Conservation (phyloP, 2,888 invertebrate genomes). For the Glaucopsyche alexis region DNA sequence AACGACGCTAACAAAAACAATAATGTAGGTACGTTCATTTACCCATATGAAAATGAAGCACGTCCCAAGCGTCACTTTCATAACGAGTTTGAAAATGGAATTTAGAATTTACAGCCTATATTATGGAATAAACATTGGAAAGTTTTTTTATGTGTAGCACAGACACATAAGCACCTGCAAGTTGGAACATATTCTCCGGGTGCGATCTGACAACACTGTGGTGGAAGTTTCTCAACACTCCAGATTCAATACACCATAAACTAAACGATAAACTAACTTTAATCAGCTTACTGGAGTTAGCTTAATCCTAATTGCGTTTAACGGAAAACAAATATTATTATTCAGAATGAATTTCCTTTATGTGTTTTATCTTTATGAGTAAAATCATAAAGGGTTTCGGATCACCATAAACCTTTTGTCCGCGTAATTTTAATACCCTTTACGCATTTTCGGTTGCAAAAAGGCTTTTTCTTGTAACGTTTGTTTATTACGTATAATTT, state of each 20-base stretch:
- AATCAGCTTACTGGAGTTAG: conserved; percentile 25
- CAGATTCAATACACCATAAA: conserved; percentile 17
- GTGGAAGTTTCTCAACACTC: not conserved
- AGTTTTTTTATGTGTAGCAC: not conserved
- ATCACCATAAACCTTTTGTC: conserved; percentile 15
- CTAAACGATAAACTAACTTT: conserved; percentile 23
- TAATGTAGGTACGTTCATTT: conserved; percentile 1
- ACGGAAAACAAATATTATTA: conserved; percentile 2
- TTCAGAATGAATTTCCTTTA: conserved; percentile 1
- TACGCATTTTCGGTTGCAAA: not conserved
- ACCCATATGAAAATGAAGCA: conserved; percentile 23
- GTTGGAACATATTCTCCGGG: not conserved
- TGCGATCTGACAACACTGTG: not conserved
- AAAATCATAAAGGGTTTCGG: conserved; percentile 8
- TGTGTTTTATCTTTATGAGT: conserved; percentile 16
- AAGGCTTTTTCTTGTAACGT: not conserved
- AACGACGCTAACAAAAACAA: not conserved
- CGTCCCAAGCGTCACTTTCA: conserved; percentile 23
- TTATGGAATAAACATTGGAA: not conserved
- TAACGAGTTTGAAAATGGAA: conserved; percentile 24
- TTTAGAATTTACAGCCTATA: conserved; percentile 21
- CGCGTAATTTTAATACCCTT: conserved; percentile 2
- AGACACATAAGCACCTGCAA: conserved; percentile 2
- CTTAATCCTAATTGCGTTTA: conserved; percentile 19
- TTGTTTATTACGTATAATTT: not conserved